Evolutionary conservation across 1,140 invertebrate species (phyloP), one percentile per base, ranked within the genome.

Genomic region (Metopolophium dirhodum): DNA sequence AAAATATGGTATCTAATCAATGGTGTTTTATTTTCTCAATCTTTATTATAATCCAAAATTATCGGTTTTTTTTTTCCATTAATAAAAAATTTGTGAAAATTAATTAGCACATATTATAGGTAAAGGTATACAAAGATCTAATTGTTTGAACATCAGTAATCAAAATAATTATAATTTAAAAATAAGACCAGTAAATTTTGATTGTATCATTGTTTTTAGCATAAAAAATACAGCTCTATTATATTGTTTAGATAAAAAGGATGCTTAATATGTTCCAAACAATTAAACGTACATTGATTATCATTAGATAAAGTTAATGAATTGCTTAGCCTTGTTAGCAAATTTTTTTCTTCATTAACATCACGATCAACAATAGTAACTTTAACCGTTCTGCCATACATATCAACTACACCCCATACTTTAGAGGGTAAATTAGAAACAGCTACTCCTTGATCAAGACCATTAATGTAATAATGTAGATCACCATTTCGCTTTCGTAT

Each of bases 351-450:
- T 94, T 97, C 97, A 22, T 97, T 95, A 94, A 97, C 97, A 95
- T 98, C 97, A 8, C 97, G 95, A 95, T 98, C 97, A 7, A 98
- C 97, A 90, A 98, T 97, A 6, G 97, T 97, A 26, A 98, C 97
- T 96, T 99, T 99, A 1, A 99, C 98, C 45, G 98, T 99, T 98
- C 99, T 99, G 45, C 99, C 99, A 95, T 99, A 99, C 68, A 99
- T 95, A 96, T 99, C 98, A 47, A 99, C 97, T 51, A 99, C 98
- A 49, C 98, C 98, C 97, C 98, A 99, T 2, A 99, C 96, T 87
- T 96, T 96, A 45, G 96, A 94, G 1, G 97, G 97, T 30, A 99
- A 97, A 94, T 97, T 96, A 14, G 96, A 96, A 1, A 98, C 98
- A 2, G 98, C 98, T 7, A 98, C 95, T 2, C 98, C 98, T 95